A percentile compares a stretch with the other conserved stretches of the same genome.
Conservation (phyloP, 2,888 invertebrate species). For the Dilophus febrilis region DNA sequence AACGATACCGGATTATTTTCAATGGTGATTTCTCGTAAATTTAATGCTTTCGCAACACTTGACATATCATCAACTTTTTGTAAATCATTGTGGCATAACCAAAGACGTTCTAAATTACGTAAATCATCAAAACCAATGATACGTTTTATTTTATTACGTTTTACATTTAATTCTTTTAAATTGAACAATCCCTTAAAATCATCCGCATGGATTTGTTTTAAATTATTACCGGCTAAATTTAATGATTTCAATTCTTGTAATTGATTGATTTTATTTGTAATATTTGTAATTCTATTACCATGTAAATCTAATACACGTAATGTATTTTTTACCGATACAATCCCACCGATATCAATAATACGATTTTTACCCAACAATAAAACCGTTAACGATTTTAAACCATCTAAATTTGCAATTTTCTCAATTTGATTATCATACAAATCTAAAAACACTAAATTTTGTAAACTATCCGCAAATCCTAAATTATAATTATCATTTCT, state of each 20-base stretch:
- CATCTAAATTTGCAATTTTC: slow-evolving; percentile 59
- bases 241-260: slow-evolving; percentile 70
- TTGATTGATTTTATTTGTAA: slow-evolving; percentile 33
- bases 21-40: slow-evolving; percentile 66
- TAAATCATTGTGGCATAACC: slow-evolving; percentile 33
- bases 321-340: slow-evolving; percentile 32
- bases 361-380: slow-evolving; percentile 84
- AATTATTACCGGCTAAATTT: slow-evolving; percentile 84
- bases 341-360: slow-evolving; percentile 24
- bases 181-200: slow-evolving; percentile 64
- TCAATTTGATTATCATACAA: slow-evolving; percentile 91
- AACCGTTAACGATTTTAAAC: slow-evolving; percentile 63
- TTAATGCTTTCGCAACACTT: slow-evolving; percentile 58
- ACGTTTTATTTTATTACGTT: slow-evolving; percentile 67
- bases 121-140: slow-evolving; percentile 65
- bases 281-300: slow-evolving; percentile 63
- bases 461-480: slow-evolving; percentile 23
- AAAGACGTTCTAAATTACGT: slow-evolving; percentile 46
- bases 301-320: slow-evolving; percentile 85
- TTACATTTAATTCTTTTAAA: slow-evolving; percentile 72
- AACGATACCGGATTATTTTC: slow-evolving; percentile 72
- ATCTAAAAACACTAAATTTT: slow-evolving; percentile 76
- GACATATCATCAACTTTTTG: slow-evolving; percentile 71
- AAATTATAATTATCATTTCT: slow-evolving; percentile 24
- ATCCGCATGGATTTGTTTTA: slow-evolving; percentile 53